These are phyloP conservation scores for Phallusia fumigata DNA, from an alignment of 23 tunicate genomes.

Conservation along the genomic window DNA sequence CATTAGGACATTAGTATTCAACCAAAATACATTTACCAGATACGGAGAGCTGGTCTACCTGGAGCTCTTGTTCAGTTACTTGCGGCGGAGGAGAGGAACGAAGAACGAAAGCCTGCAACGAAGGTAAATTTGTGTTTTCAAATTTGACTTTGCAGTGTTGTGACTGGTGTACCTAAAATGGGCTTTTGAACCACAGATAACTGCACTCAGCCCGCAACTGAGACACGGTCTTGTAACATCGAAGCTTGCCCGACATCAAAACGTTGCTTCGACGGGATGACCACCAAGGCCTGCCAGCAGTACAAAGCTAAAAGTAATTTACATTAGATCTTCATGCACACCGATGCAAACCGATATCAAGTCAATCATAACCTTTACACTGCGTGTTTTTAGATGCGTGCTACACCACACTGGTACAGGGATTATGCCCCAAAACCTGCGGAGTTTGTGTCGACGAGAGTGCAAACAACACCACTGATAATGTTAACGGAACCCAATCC, in stretches of 20 bases:
- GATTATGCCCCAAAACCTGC: conserved; percentile 35
- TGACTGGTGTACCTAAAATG: not conserved
- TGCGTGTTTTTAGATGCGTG: conserved; percentile 54
- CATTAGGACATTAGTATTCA: not conserved
- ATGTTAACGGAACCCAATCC: not conserved
- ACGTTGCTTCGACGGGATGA: conserved; percentile 29
- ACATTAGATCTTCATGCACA: not conserved
- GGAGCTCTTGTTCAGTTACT: conserved; percentile 25
- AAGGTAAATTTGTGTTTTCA: conserved; percentile 5
- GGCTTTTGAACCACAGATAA: not conserved
- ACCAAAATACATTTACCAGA: not conserved
- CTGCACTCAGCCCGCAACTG: conserved; percentile 2
- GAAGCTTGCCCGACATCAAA: conserved; percentile 37
- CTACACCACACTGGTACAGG: conserved; percentile 15
- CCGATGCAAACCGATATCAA: not conserved
- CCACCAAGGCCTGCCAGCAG: conserved; percentile 31
- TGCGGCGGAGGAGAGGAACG: conserved; percentile 53
- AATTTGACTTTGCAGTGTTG: not conserved
- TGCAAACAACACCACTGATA: not conserved
- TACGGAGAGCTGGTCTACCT: conserved; percentile 26
- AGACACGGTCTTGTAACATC: conserved; percentile 16
- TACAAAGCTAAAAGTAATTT: conserved; percentile 41
- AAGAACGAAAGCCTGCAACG: conserved; percentile 26
- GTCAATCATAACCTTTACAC: not conserved
- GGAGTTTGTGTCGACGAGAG: conserved; percentile 16